Percentiles rank a stretch among this genome's conserved stretches.
phyloP scores from a whole-genome alignment of 2,888 invertebrate genomes.

The Drosophila mercatorum region DNA sequence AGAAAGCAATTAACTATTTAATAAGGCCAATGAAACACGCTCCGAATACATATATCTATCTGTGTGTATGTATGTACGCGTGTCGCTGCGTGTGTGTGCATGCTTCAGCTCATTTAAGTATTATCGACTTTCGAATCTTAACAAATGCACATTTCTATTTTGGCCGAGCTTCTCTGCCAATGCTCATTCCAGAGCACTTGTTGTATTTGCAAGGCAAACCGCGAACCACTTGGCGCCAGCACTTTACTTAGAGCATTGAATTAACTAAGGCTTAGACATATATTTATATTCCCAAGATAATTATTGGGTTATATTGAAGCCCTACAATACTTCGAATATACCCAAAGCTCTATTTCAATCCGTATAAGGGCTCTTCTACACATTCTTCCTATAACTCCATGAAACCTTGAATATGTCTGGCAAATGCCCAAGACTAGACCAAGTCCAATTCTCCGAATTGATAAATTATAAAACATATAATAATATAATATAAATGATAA shows the following conservation, averaged over 20 bases:
- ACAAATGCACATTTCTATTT: slow-evolving; percentile 61
- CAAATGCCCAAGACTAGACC: too few species aligned
- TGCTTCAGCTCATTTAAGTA: slow-evolving; percentile 11
- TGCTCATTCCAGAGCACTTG: slow-evolving; percentile 1
- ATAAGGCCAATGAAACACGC: not conserved
- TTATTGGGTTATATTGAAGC: too few species aligned
- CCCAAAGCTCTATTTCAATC: too few species aligned
- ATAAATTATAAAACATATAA: too few species aligned
- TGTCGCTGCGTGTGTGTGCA: not conserved
- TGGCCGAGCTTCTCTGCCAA: slow-evolving; percentile 4
- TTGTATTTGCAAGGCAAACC: not conserved
- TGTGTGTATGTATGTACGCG: not conserved
- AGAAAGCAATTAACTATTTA: slow-evolving; percentile 45
- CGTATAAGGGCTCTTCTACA: too few species aligned
- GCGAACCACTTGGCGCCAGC: too few species aligned
- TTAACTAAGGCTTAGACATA: not conserved
- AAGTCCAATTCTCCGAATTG: too few species aligned
- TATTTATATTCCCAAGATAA: too few species aligned
- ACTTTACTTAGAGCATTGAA: not conserved
- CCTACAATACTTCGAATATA: too few species aligned
- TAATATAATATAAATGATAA: too few species aligned
- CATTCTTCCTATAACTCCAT: too few species aligned
- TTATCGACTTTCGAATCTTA: slow-evolving; percentile 76
- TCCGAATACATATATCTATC: not conserved
- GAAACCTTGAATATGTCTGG: too few species aligned